Evolutionary conservation across 2,113 vertebrate genomes (phyloP), one percentile per base, ranked within the genome.

Genomic region (Centropristis striata): DNA sequence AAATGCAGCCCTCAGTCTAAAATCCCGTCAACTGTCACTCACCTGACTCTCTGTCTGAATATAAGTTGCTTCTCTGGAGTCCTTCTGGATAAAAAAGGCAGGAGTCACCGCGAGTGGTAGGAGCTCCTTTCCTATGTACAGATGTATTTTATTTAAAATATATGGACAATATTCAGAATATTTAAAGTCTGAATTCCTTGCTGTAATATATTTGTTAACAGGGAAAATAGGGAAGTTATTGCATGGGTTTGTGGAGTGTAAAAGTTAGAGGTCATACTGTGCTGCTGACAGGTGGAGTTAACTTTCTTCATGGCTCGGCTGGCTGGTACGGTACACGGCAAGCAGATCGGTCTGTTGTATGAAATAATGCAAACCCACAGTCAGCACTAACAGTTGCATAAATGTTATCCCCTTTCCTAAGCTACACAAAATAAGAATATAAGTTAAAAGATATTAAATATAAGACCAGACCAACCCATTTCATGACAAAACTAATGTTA

Each of bases 281-380:
- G 95, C 55, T 90, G 51, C 47, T 88, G 49, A 81, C 95, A 95
- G 44, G 89, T 94, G 15, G 91, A 80, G 76, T 90, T 87, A 53
- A 88, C 13, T 63, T 42, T 88, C 84, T 89, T 94, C 68, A 95
- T 74, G 67, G 95, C 94, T 39, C 91, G 86, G 59, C 75, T 92
- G 57, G 90, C 92, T 11, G 93, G 81, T 16, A 90, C 78, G 0
- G 94, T 94, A 44, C 94, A 95, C 0, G 94, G 94, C 78, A 95
- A 76, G 75, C 94, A 94, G 77, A 95, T 87, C 0, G 95, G 94
- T 73, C 94, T 94, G 84, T 78, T 39, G 47, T n/a, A 59, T 2
- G 55, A 59, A 5, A 68, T 4, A 63, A 6, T 27, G 14, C 13
- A 20, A 20, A 68, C 57, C 18, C 37, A 80, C 51, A 55, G 12